Base-by-base conservation (phyloP, 2,888 invertebrate species). In the Brenthis ino region DNA sequence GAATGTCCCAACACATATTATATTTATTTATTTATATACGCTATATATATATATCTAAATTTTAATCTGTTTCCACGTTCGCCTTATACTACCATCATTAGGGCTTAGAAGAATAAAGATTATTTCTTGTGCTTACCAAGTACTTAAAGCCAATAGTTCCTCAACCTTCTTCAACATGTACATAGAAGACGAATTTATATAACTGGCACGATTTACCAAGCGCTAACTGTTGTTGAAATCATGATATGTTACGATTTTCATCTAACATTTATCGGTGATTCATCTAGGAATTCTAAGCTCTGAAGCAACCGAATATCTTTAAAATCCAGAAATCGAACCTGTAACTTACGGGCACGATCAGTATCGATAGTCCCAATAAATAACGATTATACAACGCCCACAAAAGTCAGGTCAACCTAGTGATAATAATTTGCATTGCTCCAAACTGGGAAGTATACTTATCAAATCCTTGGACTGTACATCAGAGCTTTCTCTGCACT, bases 401-500 rank as follows among this genome's bases (percentile, higher is more conserved):
- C 86, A 69, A 74, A 71, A 72, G 76, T 56, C 79, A 73, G 85
- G 86, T 88, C 88, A 87, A 75, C 75, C 76, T 79, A 76, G 85
- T 84, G 88, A 88, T 87, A 88, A 88, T 87, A 87, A 88, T 88
- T 87, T 87, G 89, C 88, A 87, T 88, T 79, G 75, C 73, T 75
- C 76, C 77, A 79, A 78, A 87, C 86, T 85, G 86, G 87, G 88
- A 89, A 90, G 88, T 85, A 76, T 79, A 83, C 85, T 87, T 88
- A 88, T 89, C 89, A 89, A 83, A 80, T 77, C 81, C 78, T 76
- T 70, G 75, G 71, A 73, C 77, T 78, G 83, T 86, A 85, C 88
- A 88, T 89, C 88, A 84, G 80, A 76, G 85, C 89, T 89, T 89
- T 89, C 88, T 85, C 87, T 67, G 67, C 55, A 72, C 71, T 65